Evolutionary conservation across 1,140 invertebrate genomes (phyloP), one percentile per base, ranked within the genome.

Genomic region (Drosophila ironensis): DNA sequence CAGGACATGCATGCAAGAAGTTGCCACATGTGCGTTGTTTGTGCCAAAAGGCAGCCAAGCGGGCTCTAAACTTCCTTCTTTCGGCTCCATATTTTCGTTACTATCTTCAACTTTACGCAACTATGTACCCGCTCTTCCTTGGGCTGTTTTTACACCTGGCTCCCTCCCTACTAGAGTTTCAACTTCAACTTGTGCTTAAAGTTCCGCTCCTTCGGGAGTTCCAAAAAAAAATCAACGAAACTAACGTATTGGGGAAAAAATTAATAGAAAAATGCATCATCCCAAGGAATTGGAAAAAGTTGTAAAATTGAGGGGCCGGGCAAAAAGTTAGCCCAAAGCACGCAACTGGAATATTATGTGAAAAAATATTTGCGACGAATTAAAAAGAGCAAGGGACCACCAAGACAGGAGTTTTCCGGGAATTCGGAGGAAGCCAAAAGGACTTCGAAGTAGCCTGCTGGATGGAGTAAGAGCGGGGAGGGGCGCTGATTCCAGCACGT

Each of bases 281-380:
- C 30, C 11, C 11, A 33, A 33, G 14, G 7, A 33, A 17, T 14
- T n/a, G n/a, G 8, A 30, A n/a, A 22, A 45, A 59, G 22, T 24
- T 3, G 9, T 7, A 27, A 11, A 42, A 41, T 38, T 24, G 6
- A 22, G 9, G 16, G 17, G 7, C 40, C 7, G n/a, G 25, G 20
- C 16, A 14, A 19, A 46, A 54, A 72, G 20, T 63, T 76, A 56
- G 35, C 22, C 53, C 41, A 33, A 70, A 50, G 67, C 74, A 78
- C 61, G 75, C 61, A 59, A 67, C 70, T 63, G 61, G 69, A 73
- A 73, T 78, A 78, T 73, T 72, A 78, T 78, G 74, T 63, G 75
- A 69, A 59, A 69, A 78, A 78, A 72, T 78, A 78, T 78, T 78
- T 78, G 68, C 50, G 20, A 37, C 41, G 72, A 70, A 75, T 75